Percentiles rank a stretch among this genome's conserved stretches.
Evolutionary conservation across 2,113 vertebrate genomes (phyloP).

Genomic region (Cryptotis parvus): DNA sequence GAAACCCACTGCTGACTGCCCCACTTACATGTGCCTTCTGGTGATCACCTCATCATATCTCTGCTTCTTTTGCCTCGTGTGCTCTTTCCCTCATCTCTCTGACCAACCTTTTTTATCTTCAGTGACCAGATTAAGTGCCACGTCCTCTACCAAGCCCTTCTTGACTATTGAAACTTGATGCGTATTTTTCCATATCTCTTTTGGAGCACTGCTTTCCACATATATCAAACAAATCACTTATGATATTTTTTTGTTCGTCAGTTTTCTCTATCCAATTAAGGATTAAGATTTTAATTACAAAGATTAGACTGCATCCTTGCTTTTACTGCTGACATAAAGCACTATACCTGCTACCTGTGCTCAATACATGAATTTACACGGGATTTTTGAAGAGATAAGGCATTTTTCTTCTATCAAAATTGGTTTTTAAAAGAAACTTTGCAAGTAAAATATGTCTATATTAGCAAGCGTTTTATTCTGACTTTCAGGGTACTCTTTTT

Average conservation of each 20-base stretch:
- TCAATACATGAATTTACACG: background rate
- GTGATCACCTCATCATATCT: background rate
- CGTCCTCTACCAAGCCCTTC: background rate
- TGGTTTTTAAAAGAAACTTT: background rate
- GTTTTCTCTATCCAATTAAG: background rate
- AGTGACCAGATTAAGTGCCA: background rate
- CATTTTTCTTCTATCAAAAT: background rate
- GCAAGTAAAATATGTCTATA: background rate
- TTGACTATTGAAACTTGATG: background rate
- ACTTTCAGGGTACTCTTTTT: background rate
- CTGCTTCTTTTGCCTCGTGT: background rate
- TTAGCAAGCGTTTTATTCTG: background rate
- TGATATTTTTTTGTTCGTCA: conserved; percentile 24
- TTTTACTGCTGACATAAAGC: background rate
- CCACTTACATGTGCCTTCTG: background rate
- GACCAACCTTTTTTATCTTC: background rate
- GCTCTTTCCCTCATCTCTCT: background rate
- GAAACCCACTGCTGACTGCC: conserved; percentile 39
- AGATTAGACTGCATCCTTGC: background rate
- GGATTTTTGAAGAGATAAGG: conserved; percentile 1
- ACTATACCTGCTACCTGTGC: background rate
- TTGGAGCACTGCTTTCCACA: background rate
- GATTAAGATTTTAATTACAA: background rate
- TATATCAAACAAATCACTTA: background rate
- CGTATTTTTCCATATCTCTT: background rate